Evolutionary conservation across 2,113 vertebrate genomes (phyloP).

Genomic region (Brachypteracias leptosomus): DNA sequence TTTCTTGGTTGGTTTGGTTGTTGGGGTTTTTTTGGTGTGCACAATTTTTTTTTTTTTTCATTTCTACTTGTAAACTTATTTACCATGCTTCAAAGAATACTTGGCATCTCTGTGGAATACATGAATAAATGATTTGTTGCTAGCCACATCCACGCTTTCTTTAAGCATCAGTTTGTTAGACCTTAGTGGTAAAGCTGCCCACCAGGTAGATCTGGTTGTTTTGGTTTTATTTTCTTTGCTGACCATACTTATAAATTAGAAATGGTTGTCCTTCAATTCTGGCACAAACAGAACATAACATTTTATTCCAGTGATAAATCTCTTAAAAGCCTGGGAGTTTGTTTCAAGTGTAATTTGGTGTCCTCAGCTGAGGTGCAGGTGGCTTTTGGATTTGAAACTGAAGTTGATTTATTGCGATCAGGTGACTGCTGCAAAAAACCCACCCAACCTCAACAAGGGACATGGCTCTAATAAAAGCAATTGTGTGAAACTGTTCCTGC

Average conservation of each 20-base stretch:
- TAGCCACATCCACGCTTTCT: neutral
- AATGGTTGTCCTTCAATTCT: neutral
- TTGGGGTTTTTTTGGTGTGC: neutral
- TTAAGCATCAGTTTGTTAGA: neutral
- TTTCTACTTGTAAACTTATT: neutral
- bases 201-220: neutral
- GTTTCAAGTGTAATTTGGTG: neutral
- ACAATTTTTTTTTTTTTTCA: neutral
- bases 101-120: neutral
- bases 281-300: neutral
- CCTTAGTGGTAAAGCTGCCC: neutral
- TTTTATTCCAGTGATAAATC: neutral
- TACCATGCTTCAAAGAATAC: neutral
- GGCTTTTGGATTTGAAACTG: neutral
- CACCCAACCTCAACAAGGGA: neutral
- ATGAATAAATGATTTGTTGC: neutral
- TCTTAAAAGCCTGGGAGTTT: neutral
- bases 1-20: neutral
- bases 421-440: neutral
- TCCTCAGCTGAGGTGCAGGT: neutral
- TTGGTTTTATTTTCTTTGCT: neutral
- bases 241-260: neutral
- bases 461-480: neutral
- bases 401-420: neutral
- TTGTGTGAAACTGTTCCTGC: neutral